phyloP scores from a whole-genome alignment of 2,113 vertebrate species.

The Percopsis transmontana region DNA sequence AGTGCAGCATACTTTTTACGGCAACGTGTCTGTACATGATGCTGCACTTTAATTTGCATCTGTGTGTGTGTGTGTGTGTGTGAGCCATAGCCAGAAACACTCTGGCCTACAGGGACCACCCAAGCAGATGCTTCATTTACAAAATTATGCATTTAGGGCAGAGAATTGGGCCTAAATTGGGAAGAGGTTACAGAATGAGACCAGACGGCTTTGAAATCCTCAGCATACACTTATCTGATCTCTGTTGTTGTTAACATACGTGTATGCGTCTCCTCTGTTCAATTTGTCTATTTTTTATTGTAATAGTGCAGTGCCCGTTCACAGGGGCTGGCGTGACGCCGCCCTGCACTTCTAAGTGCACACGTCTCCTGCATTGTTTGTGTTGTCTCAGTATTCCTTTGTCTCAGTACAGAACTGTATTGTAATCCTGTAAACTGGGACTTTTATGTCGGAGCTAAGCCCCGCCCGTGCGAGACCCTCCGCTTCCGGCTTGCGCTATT shows the following conservation, averaged over 20 bases:
- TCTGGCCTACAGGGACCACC: conserved; percentile 58
- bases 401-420: too few species aligned
- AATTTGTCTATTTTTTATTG: neutral
- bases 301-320: too few species aligned
- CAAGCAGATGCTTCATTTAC: conserved; percentile 71
- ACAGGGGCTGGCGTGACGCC: too few species aligned
- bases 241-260: conserved; percentile 19
- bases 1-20: neutral
- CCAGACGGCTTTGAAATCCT: conserved; percentile 42
- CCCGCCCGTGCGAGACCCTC: too few species aligned
- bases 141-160: conserved; percentile 73
- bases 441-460: too few species aligned
- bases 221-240: conserved; percentile 22
- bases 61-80: conserved; percentile 21
- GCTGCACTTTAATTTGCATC: neutral
- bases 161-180: conserved; percentile 65
- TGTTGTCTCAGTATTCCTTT: too few species aligned
- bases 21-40: too few species aligned
- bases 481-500: too few species aligned
- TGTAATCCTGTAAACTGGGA: too few species aligned
- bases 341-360: too few species aligned
- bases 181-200: conserved; percentile 55
- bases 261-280: neutral
- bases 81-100: conserved; percentile 34
- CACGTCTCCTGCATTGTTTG: too few species aligned